A percentile compares a stretch with the other conserved stretches of the same genome.
These are phyloP conservation scores for Cassiopea xamachana DNA, from an alignment of 30 jellyfish, hydroid and myxozoan species.

Conservation along the genomic window DNA sequence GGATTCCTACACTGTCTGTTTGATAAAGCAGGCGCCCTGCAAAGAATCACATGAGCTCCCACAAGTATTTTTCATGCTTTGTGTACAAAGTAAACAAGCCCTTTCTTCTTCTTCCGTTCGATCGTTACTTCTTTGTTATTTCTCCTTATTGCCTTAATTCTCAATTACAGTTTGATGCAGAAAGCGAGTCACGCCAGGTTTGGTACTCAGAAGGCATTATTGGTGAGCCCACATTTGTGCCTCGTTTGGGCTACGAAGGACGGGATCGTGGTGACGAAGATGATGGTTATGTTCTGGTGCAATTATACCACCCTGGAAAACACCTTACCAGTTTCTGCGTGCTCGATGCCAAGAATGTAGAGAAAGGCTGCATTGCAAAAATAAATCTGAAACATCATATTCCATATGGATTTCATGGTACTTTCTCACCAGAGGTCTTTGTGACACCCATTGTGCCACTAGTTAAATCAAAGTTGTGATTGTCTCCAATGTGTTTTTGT, in stretches of 20 bases:
- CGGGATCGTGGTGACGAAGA: constrained; percentile 91
- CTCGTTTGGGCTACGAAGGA: constrained; percentile 93
- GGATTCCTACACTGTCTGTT: too few species aligned
- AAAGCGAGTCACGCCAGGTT: constrained; percentile 75
- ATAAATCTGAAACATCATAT: constrained; percentile 92
- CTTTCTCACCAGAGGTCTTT: constrained; percentile 95
- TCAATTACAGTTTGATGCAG: constrained; percentile 56
- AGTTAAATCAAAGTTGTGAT: constrained; percentile 43
- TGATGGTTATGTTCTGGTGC: constrained; percentile 95
- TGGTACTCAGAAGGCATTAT: constrained; percentile 97
- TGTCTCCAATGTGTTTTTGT: neutral
- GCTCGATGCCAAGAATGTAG: constrained; percentile 88
- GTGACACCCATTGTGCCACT: constrained; percentile 46
- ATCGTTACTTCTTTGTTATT: neutral
- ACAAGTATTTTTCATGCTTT: too few species aligned
- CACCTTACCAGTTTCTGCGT: constrained; percentile 90
- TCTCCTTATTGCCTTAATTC: neutral
- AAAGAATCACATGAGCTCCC: too few species aligned
- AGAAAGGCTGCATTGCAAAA: constrained; percentile 89
- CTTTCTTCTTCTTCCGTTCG: neutral
- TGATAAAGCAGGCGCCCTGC: too few species aligned
- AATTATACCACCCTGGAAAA: constrained; percentile 81
- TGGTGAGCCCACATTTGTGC: constrained; percentile 97
- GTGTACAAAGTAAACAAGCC: neutral
- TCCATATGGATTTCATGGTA: constrained; percentile 98